Base-by-base conservation (phyloP, 2,888 invertebrate genomes). In the Hypsopygia costalis region DNA sequence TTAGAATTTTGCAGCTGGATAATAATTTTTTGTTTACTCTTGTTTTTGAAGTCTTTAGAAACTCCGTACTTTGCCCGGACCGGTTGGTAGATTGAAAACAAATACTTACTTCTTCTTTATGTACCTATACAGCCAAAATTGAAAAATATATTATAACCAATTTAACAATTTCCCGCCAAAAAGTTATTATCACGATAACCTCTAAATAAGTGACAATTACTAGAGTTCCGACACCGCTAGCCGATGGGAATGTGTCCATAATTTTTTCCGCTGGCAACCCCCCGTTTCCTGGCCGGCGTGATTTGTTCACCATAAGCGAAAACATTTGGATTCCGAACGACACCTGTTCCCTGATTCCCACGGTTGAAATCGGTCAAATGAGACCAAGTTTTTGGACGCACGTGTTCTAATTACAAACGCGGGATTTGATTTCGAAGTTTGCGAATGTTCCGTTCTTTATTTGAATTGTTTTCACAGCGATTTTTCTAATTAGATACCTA, bases 301-400 rank as follows among this genome's bases (percentile, higher is more conserved):
- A 78, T 80, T 81, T 79, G 76, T 71, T 64, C 56, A 63, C 50
- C 58, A 66, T 70, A 22, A 62, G 62, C 63, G 62, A 69, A 62
- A 70, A 72, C 75, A 77, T 73, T 75, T 74, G 72, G 69, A 61
- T 68, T 64, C 47, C 35, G 57, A 64, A 62, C 63, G 63, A 60
- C 81, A 83, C 83, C 83, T 83, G 83, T 81, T 71, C 47, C 41
- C 25, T 40, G 32, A 69, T 81, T 82, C 82, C 79, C 82, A 82
- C 82, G 82, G 55, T 49, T 55, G 46, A 44, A 52, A 51, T 51
- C 52, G 51, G 55, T 62, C 49, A 63, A 52, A 52, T 50, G 53
- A 58, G 62, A 47, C 46, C 33, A 10, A 47, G 50, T 51, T 58
- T n/a, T 44, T 30, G 55, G 57, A 55, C 48, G 54, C 68, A 68